Evolutionary conservation across 2,797 vertebrate genomes (phyloP), one percentile per base, ranked within the genome.

Genomic region (Peromyscus melanophrys): DNA sequence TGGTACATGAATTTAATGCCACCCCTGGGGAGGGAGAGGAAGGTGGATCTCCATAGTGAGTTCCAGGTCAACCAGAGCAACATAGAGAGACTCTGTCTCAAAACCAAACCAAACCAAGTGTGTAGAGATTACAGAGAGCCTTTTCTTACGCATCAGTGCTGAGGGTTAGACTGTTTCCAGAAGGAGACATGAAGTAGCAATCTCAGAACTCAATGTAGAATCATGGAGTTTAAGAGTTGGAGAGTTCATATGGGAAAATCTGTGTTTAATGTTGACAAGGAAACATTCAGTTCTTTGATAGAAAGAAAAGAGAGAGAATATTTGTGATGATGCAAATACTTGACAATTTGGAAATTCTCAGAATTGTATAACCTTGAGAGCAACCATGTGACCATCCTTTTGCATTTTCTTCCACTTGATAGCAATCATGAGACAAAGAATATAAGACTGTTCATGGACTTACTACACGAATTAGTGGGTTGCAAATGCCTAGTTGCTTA

Each of bases 191-290:
- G n/a, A 63, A 77, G 16, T 77, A 46, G 46, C 37, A 57, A 59
- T 46, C 82, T 86, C 21, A 67, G 23, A 49, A n/a, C 1, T 69
- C 49, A 92, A 90, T 34, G 25, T 31, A 23, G 2, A 67, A 59
- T n/a, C 31, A 19, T 37, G 17, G 37, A 6, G 10, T 43, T 43
- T 75, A 84, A 81, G 67, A 40, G n/a, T 4, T 59, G 23, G 2
- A 84, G 52, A 46, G 85, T 65, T 85, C 31, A 85, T 89, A 90
- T 95, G 92, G 61, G 61, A 73, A 95, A 94, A 91, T 19, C 52
- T 1, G 9, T 71, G 8, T 7, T 77, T 85, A 94, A 46, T 25
- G 43, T 89, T 92, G 43, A 59, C 29, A 82, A 86, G 19, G 65
- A 95, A 90, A 52, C 7, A 5, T 52, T 88, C 23, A 37, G 27